Evolutionary conservation across 2,888 invertebrate genomes (phyloP).

Genomic region (Deilephila porcellus): DNA sequence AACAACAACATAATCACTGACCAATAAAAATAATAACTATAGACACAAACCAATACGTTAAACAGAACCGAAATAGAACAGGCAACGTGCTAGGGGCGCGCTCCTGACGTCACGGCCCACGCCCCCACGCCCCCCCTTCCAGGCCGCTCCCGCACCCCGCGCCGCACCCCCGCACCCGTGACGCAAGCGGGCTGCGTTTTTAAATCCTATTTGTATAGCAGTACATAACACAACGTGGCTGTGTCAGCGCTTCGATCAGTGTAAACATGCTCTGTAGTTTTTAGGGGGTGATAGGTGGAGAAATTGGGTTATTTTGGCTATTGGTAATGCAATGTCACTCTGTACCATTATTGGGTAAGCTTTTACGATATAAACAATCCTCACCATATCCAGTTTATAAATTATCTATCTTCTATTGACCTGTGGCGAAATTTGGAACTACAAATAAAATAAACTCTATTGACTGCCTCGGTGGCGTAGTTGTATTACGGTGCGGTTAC

Average conservation of each 20-base stretch:
- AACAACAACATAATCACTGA: too few relatives aligned
- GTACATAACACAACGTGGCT: constrained; percentile 5
- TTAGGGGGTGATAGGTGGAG: not conserved
- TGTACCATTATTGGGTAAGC: not conserved
- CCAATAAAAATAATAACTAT: constrained; percentile 6
- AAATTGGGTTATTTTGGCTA: not conserved
- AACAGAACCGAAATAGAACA: constrained; percentile 43
- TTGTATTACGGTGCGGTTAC: too few relatives aligned
- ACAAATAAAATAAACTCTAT: too few relatives aligned
- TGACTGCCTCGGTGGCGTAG: too few relatives aligned
- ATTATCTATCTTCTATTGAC: too few relatives aligned
- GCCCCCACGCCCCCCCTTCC: constrained; percentile 39
- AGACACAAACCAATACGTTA: constrained; percentile 30
- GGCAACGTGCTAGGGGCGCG: constrained; percentile 40
- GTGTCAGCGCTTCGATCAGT: not conserved
- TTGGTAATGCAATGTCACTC: not conserved
- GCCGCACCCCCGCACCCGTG: constrained; percentile 45
- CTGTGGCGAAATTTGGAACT: too few relatives aligned
- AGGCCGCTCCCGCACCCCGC: constrained; percentile 33
- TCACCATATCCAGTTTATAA: too few relatives aligned
- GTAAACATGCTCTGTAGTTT: constrained; percentile 10
- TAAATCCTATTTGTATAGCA: constrained; percentile 36
- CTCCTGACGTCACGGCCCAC: constrained; percentile 65
- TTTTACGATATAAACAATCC: too few relatives aligned
- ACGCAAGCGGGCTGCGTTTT: constrained; percentile 59